phyloP scores from a whole-genome alignment of 2,888 invertebrate genomes.

The Geotrupes spiniger region DNA sequence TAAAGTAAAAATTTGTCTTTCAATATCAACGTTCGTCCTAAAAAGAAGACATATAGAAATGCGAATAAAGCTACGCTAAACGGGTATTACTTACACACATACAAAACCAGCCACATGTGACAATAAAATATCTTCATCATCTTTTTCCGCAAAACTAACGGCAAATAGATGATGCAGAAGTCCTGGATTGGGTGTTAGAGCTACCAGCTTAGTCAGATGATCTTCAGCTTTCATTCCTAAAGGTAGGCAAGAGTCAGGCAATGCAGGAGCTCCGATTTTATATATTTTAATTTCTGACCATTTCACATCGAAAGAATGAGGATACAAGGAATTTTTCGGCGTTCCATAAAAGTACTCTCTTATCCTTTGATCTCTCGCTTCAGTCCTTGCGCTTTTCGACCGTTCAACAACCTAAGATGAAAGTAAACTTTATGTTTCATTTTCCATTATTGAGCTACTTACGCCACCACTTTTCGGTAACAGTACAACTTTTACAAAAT shows the following conservation, averaged over 20 bases:
- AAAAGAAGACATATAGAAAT: constrained; percentile 35
- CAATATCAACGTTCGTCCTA: constrained; percentile 88
- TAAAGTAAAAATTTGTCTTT: constrained; percentile 82
- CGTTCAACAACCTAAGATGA: constrained; percentile 77
- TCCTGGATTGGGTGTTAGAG: constrained; percentile 70
- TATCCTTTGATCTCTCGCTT: constrained; percentile 76
- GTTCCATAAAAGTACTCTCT: constrained; percentile 96
- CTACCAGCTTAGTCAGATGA: constrained; percentile 84
- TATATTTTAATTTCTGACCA: constrained; percentile 86
- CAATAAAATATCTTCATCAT: constrained; percentile 81
- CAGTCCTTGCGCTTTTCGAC: constrained; percentile 66
- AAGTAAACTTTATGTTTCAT: constrained; percentile 3
- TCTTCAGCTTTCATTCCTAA: constrained; percentile 93
- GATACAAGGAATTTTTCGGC: constrained; percentile 68
- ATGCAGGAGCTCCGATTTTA: constrained; percentile 89
- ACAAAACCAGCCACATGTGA: constrained; percentile 89
- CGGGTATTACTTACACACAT: constrained; percentile 77
- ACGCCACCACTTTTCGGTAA: constrained; percentile 96
- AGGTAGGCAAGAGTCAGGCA: constrained; percentile 96
- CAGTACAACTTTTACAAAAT: constrained; percentile 88
- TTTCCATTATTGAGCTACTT: constrained; percentile 41
- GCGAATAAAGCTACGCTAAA: constrained; percentile 7
- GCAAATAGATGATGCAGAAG: constrained; percentile 87
- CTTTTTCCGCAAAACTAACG: constrained; percentile 79
- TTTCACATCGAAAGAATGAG: constrained; percentile 92